Evolutionary conservation across 2,113 vertebrate genomes (phyloP), one percentile per base, ranked within the genome.

Genomic region (Eublepharis macularius): DNA sequence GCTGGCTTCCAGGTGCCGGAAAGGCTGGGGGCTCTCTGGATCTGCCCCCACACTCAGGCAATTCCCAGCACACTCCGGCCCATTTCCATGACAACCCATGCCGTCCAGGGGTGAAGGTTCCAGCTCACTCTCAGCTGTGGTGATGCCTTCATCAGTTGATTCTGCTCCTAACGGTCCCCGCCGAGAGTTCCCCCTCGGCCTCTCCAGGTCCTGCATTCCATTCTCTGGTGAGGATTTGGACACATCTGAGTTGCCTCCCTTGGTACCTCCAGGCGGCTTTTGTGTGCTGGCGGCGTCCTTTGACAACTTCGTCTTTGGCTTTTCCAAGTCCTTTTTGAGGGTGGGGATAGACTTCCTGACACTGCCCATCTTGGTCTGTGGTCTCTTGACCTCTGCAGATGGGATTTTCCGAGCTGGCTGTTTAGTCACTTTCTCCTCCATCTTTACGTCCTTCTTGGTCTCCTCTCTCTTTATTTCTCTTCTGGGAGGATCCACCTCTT

Each of bases 391-490:
- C 10, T 81, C 83, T 13, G 39, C 39, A 26, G 51, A 26, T 90
- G 84, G 87, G 90, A 80, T 34, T n/a, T 76, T 94, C 92, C 0
- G 39, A 87, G 2, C n/a, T 1, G 6, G 16, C 24, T 63, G 11
- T 85, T 95, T 98, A 5, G 6, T 51, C 87, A 94, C 95, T 70
- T 96, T 97, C 69, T 95, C 96, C 66, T 97, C 97, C 0, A 75
- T 73, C 68, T 92, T 97, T 2, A 81, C 16, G 0, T 97, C 97
- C 83, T 96, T 97, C 86, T 94, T 96, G 7, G 69, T 4, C 5
- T 96, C 96, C 87, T 95, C 96, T 78, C 94, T 97, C 41, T 73
- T 80, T 0, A 1, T 0, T 0, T 94, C 94, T 76, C 91, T 94
- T 2, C 87, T 74, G 80, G 79, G 83, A 0, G 90, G 84, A 7